Base-by-base conservation (phyloP, 1,140 invertebrate genomes). In the Psix sp. region DNA sequence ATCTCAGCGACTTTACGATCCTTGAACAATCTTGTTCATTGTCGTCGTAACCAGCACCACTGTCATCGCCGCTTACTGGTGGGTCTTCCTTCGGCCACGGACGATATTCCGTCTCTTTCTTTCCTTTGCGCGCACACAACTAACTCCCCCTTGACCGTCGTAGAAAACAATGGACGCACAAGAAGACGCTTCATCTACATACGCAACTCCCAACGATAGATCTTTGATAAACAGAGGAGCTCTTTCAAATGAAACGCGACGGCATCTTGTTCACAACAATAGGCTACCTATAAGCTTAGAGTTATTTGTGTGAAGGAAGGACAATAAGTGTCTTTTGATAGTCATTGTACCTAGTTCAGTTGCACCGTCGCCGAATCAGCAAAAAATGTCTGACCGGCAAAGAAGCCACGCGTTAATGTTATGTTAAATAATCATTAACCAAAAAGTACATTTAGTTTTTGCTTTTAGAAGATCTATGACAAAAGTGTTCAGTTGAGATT, bases 311-410 rank as follows among this genome's bases (percentile, higher is more conserved):
- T 77, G 76, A 80, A 73, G 65, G 77, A 79, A 80, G 81, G 82
- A 85, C 83, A 85, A 85, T 85, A 82, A 81, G 81, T 74, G 42
- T 54, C 48, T 72, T 70, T 81, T 80, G 83, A 84, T 85, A 78
- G 80, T 85, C 77, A 84, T 84, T 84, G 83, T 85, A 48, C 42
- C 76, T 80, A 82, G 77, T 79, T 68, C 63, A 76, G 74, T n/a
- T n/a, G 63, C 49, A 33, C 14, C 48, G 56, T 54, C 60, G 51
- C 51, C 59, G 46, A 66, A 51, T 46, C 54, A 38, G 46, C 39
- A 35, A 54, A 73, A 67, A 77, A 74, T 76, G 72, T 74, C 48
- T 60, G 35, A 49, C 48, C 62, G n/a, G n/a, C n/a, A 49, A 17
- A 54, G 54, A 62, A 74, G 51, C 59, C n/a, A n/a, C n/a, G n/a